Percentiles rank a stretch among this genome's conserved stretches.
These are phyloP conservation scores for Bombus affinis DNA, from an alignment of 1,140 invertebrate genomes.

Conservation along the genomic window DNA sequence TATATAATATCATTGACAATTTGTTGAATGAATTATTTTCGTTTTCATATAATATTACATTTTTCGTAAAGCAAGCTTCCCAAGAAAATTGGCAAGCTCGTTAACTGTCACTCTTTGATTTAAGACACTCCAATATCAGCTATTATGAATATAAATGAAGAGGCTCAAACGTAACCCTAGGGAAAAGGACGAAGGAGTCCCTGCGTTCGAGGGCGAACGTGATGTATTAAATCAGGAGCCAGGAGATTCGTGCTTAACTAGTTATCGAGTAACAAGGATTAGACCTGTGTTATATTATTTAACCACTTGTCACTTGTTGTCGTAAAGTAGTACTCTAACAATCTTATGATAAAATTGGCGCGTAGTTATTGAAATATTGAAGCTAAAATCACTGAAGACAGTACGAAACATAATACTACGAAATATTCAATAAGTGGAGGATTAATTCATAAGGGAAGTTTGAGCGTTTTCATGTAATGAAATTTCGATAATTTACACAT, in stretches of 20 bases:
- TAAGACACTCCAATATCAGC: conserved; percentile 8
- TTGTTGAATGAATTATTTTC: neutral
- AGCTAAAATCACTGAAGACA: too few relatives aligned
- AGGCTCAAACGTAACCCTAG: conserved; percentile 17
- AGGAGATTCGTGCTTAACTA: conserved; percentile 30
- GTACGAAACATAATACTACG: too few relatives aligned
- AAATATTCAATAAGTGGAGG: neutral
- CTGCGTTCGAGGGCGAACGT: conserved; percentile 16
- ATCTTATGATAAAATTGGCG: neutral
- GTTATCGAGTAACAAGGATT: neutral
- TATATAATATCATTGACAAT: too few relatives aligned
- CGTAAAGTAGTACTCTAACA: neutral
- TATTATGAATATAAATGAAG: conserved; percentile 49
- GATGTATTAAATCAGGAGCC: conserved; percentile 32
- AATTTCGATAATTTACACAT: neutral
- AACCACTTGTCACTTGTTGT: conserved; percentile 17
- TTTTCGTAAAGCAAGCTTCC: neutral
- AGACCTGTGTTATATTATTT: neutral
- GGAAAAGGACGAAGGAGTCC: conserved; percentile 28
- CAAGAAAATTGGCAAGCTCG: neutral
- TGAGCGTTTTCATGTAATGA: neutral
- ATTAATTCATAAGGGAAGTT: neutral
- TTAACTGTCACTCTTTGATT: conserved; percentile 26
- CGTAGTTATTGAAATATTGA: neutral
- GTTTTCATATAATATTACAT: neutral